These are phyloP conservation scores for Anniella stebbinsi DNA, from an alignment of 2,797 vertebrate species.

Conservation along the genomic window DNA sequence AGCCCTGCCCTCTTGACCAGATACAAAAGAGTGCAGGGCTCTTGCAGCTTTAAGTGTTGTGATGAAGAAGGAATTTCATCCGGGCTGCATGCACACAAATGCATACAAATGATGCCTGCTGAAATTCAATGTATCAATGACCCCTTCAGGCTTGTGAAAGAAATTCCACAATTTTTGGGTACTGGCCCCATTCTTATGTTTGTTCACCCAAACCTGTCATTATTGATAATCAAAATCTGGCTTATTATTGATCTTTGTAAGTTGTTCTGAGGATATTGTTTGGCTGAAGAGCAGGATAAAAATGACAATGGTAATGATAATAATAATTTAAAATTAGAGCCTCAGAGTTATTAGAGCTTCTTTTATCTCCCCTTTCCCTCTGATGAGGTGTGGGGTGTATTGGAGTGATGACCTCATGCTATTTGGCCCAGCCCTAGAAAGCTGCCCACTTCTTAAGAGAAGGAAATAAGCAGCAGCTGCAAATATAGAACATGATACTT, in stretches of 20 bases:
- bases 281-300: not conserved
- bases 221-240: not conserved
- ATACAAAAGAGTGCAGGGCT: too few relatives aligned
- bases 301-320: not conserved
- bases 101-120: too few relatives aligned
- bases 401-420: slow-evolving; percentile 1
- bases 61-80: too few relatives aligned
- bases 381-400: not conserved
- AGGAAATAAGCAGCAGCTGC: not conserved
- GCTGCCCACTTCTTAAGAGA: slow-evolving; percentile 11
- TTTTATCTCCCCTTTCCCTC: not conserved
- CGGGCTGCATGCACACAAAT: too few relatives aligned
- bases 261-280: too few relatives aligned
- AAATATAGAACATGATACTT: not conserved
- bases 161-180: not conserved
- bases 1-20: too few relatives aligned
- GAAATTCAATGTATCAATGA: too few relatives aligned
- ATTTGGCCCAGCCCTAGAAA: not conserved
- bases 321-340: not conserved
- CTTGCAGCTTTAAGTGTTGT: too few relatives aligned
- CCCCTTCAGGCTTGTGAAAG: not conserved
- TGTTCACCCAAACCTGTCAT: not conserved
- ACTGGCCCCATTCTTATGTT: not conserved
- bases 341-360: not conserved
- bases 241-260: too few relatives aligned